Evolutionary conservation across 2,113 vertebrate species (phyloP).

Genomic region (Conger conger): DNA sequence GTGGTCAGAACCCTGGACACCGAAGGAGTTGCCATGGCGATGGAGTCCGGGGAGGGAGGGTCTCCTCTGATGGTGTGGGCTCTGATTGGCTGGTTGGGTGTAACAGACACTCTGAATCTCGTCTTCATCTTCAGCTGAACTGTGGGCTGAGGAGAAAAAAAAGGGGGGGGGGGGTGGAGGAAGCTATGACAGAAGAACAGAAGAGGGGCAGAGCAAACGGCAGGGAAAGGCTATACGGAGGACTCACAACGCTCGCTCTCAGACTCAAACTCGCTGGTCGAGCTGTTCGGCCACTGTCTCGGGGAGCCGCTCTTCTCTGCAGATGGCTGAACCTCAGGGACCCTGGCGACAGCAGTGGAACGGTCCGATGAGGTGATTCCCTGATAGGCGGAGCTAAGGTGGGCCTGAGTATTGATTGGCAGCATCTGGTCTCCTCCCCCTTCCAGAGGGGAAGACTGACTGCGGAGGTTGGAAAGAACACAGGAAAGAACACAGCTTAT

Average conservation of each 20-base stretch:
- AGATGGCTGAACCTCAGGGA: slow-evolving; percentile 18
- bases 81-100: slow-evolving; percentile 6
- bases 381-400: background rate
- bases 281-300: slow-evolving; percentile 41
- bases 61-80: slow-evolving; percentile 29
- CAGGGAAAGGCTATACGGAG: background rate
- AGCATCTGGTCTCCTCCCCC: slow-evolving; percentile 26
- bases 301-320: slow-evolving; percentile 44
- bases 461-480: slow-evolving; percentile 14
- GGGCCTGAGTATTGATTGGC: slow-evolving; percentile 7
- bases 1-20: slow-evolving; percentile 37
- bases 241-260: slow-evolving; percentile 55
- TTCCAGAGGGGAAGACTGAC: slow-evolving; percentile 29
- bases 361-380: slow-evolving; percentile 2
- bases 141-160: slow-evolving; percentile 43
- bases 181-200: background rate
- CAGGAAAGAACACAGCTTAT: slow-evolving; percentile 7
- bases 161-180: background rate
- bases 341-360: background rate
- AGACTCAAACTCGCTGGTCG: slow-evolving; percentile 47
- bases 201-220: background rate
- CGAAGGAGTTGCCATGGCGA: slow-evolving; percentile 40
- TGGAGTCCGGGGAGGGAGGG: background rate
- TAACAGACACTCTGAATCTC: slow-evolving; percentile 34
- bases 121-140: slow-evolving; percentile 53